These are phyloP conservation scores for Gonioctena quinquepunctata DNA, from an alignment of 1,140 invertebrate genomes.

Conservation along the genomic window DNA sequence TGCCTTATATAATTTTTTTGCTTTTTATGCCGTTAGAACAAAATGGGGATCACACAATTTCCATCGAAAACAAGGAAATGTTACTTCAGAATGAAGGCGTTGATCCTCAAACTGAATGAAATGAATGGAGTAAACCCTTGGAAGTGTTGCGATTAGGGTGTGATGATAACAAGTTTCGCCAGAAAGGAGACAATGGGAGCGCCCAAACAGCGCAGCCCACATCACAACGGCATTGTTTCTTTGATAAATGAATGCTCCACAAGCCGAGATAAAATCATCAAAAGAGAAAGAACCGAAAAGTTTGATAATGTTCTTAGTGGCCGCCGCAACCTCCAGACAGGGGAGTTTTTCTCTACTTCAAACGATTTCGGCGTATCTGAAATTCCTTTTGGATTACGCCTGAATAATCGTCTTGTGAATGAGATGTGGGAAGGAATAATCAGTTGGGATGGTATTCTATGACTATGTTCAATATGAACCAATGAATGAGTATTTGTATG, in stretches of 20 bases:
- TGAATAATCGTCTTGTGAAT: no score
- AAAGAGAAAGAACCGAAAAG: conserved; percentile 34
- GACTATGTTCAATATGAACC: no score
- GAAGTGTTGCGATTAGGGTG: conserved; percentile 23
- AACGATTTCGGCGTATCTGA: conserved; percentile 3
- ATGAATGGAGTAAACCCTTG: conserved; percentile 27
- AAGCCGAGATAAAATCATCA: conserved; percentile 37
- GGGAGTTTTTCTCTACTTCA: conserved; percentile 1
- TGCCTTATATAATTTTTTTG: no score
- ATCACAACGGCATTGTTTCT: conserved; percentile 39
- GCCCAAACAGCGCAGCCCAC: conserved; percentile 34
- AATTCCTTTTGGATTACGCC: neutral
- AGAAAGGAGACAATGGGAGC: conserved; percentile 31
- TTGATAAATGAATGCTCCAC: conserved; percentile 40
- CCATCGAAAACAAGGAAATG: no score
- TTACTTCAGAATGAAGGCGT: neutral
- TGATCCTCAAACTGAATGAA: neutral
- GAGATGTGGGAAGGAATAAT: no score
- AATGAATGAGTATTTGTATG: no score
- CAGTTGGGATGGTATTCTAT: no score
- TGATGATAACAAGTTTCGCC: conserved; percentile 33
- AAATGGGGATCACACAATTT: no score
- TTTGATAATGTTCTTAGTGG: conserved; percentile 24
- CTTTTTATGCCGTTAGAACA: no score
- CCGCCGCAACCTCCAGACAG: conserved; percentile 18